Conservation (phyloP, 2,888 invertebrate genomes). For the Atrina japonica region DNA sequence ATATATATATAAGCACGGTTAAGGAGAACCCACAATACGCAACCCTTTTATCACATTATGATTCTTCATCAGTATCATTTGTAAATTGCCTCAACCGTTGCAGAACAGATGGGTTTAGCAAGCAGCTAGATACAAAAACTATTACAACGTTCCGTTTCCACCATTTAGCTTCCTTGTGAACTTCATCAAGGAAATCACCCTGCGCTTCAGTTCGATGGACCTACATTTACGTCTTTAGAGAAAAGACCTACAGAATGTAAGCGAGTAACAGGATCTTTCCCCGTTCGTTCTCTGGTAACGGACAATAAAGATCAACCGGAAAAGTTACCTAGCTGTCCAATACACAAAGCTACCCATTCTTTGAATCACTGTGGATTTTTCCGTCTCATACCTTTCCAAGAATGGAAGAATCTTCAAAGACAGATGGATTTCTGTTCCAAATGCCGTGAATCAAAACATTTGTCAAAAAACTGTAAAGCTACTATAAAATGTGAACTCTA, state of each 20-base stretch:
- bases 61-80: slow-evolving; percentile 2
- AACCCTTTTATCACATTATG: background rate
- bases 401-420: slow-evolving; percentile 5
- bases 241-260: background rate
- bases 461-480: no score
- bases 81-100: background rate
- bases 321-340: background rate
- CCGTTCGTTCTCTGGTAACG: background rate
- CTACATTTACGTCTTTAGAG: background rate
- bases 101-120: slow-evolving; percentile 6
- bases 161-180: slow-evolving; percentile 10
- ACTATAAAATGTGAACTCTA: no score
- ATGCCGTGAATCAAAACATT: no score
- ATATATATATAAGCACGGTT: no score
- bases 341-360: no score
- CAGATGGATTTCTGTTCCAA: no score
- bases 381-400: background rate
- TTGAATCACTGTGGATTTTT: slow-evolving; percentile 13
- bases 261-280: background rate
- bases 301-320: background rate
- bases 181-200: slow-evolving; percentile 11
- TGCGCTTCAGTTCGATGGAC: background rate
- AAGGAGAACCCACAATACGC: no score
- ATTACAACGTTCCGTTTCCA: background rate
- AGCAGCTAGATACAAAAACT: slow-evolving; percentile 6